Conservation (phyloP, 2,797 vertebrate species). For the Etheostoma nigrum region DNA sequence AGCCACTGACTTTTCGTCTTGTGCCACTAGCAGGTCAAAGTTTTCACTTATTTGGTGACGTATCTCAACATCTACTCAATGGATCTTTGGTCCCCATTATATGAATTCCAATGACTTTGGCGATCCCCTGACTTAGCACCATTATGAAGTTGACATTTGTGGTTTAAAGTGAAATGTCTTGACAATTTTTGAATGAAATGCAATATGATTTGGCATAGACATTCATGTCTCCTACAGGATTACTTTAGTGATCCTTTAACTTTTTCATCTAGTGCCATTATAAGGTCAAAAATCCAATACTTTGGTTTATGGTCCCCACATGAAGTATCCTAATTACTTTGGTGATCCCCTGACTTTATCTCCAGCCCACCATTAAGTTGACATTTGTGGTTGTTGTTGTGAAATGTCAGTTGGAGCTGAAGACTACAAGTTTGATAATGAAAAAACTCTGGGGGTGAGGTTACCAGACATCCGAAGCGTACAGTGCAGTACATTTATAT, state of each 20-base stretch:
- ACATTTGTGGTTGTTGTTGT: neutral
- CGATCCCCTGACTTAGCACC: too few species aligned
- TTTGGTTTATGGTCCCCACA: neutral
- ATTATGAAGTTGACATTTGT: neutral
- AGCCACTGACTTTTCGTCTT: too few species aligned
- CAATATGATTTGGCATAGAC: neutral
- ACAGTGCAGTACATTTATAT: neutral
- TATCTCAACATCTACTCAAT: too few species aligned
- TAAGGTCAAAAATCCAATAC: neutral
- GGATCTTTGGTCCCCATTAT: too few species aligned
- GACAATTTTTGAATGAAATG: neutral
- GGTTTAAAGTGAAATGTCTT: neutral
- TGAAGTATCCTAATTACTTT: slow-evolving; percentile 6
- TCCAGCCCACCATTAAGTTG: neutral
- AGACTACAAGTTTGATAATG: neutral
- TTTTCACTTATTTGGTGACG: too few species aligned
- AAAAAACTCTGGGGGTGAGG: neutral
- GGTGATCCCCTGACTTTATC: neutral
- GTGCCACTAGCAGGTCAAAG: too few species aligned
- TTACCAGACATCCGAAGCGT: neutral
- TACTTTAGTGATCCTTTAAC: neutral
- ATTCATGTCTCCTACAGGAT: neutral
- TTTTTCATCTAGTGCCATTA: too few species aligned
- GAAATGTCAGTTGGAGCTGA: slow-evolving; percentile 11
- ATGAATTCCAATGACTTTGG: neutral